Evolutionary conservation across 2,888 invertebrate species (phyloP), one percentile per base, ranked within the genome.

Genomic region (Agrotis ipsilon): DNA sequence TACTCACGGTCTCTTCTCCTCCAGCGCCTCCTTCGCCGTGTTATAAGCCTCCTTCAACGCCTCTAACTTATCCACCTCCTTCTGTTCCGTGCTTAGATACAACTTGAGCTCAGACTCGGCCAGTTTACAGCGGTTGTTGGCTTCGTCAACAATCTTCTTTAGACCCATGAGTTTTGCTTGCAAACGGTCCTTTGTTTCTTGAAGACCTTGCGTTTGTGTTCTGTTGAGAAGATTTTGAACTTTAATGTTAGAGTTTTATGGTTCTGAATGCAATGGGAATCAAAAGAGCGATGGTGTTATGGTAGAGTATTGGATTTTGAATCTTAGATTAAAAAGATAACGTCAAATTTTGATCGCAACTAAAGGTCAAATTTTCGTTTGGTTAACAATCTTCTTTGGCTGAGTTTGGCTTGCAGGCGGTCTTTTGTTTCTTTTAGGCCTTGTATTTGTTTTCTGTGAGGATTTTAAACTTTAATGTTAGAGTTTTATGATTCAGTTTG

Each of bases 41-140:
- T 96, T 96, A 49, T 94, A 91, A 0, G 94, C 92, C n/a, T 93
- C 94, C 67, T 96, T 94, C 51, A 98, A 90, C 55, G 97, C 97
- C 60, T 97, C 95, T 54, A 98, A 90, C 82, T 97, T 97, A 18
- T 95, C 95, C n/a, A 96, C 96, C 87, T 98, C 98, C 1, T 90
- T 93, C 16, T 91, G 86, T 92, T 97, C 97, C 74, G 97, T 96
- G 92, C 97, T 96, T 87, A 98, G 91, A 78, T 98, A 98, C 61
- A 99, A 96, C 89, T 98, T 98, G 16, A 99, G 93, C 90, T 99
- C 98, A 0, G 98, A 98, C 88, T 98, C 97, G 0, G 98, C 97
- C 94, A 79, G 97, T 96, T 94, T 95, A 77, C 88, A 92, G 1
- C 90, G 84, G 14, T 92, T 93, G 59, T 98, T 98, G 0, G 98